Evolutionary conservation across 1,140 invertebrate species (phyloP).

Genomic region (Leptestheria dahalacensis): DNA sequence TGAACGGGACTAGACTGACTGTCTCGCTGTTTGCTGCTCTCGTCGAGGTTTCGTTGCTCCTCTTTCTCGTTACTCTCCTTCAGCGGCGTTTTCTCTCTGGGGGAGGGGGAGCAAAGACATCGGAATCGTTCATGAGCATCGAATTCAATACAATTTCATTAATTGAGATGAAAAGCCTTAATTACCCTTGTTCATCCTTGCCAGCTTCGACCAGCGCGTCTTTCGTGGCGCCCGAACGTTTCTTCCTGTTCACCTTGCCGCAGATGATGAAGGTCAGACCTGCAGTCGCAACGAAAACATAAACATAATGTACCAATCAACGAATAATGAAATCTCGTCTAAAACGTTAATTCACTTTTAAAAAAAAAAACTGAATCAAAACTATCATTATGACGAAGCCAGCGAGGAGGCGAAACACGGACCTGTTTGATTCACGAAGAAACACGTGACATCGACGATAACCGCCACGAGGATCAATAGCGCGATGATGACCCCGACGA

Average conservation of each 20-base stretch:
- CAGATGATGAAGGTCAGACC: conserved; percentile 1
- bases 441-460: conserved; percentile 59
- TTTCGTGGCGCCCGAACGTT: background rate
- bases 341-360: background rate
- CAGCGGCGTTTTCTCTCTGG: too few species aligned
- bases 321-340: background rate
- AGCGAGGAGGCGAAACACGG: background rate
- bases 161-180: background rate
- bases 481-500: conserved; percentile 59
- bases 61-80: too few species aligned
- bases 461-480: conserved; percentile 54
- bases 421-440: conserved; percentile 44
- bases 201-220: conserved; percentile 4
- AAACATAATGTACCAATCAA: background rate
- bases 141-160: too few species aligned
- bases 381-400: background rate
- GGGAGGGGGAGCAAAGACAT: too few species aligned
- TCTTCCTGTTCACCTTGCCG: background rate
- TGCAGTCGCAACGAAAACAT: background rate
- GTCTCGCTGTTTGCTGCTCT: too few species aligned
- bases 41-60: too few species aligned
- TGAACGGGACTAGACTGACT: too few species aligned
- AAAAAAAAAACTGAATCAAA: background rate
- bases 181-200: conserved; percentile 6
- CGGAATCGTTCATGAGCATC: too few species aligned